Conservation (phyloP, 2,113 vertebrate species). For the Hiodon tergisus region DNA sequence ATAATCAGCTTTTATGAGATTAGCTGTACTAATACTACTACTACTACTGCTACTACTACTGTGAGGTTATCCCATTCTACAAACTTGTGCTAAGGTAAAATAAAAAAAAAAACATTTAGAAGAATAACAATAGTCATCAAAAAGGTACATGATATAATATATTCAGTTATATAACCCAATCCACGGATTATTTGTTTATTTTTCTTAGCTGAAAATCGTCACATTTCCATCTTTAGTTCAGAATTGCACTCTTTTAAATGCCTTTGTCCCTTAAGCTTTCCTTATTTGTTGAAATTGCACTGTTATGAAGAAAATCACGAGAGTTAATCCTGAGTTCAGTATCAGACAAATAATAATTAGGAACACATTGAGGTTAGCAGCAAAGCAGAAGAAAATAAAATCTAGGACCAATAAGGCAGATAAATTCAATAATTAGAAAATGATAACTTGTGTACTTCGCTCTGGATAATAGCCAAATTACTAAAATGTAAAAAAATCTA, state of each 20-base stretch:
- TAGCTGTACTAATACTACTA: background rate
- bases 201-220: background rate
- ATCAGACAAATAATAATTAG: slow-evolving; percentile 46
- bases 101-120: background rate
- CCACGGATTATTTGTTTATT: background rate
- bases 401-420: slow-evolving; percentile 38
- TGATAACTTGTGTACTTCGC: slow-evolving; percentile 10
- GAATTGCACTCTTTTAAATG: slow-evolving; percentile 22
- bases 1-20: background rate
- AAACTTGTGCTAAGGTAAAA: background rate
- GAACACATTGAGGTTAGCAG: slow-evolving; percentile 47
- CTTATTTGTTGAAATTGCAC: slow-evolving; percentile 47
- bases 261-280: slow-evolving; percentile 44
- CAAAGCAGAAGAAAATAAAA: slow-evolving; percentile 39
- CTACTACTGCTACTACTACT: background rate
- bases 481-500: background rate
- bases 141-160: background rate
- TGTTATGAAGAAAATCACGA: slow-evolving; percentile 39
- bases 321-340: slow-evolving; percentile 40
- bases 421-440: slow-evolving; percentile 30
- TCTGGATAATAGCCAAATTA: background rate
- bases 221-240: slow-evolving; percentile 19
- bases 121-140: background rate
- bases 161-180: background rate
- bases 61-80: background rate